Base-by-base conservation (phyloP, 1,140 invertebrate species). In the Nautilus pompilius region DNA sequence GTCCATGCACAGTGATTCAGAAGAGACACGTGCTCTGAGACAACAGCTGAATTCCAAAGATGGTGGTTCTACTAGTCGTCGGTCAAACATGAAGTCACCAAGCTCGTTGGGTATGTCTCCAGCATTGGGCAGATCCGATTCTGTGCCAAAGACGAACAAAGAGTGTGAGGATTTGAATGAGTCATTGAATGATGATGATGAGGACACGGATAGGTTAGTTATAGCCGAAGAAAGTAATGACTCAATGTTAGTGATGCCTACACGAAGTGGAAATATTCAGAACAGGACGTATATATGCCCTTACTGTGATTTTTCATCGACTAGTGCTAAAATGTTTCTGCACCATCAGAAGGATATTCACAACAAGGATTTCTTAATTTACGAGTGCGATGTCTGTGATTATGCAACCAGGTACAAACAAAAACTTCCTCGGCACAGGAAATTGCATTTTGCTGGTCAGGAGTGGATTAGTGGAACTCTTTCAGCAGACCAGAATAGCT, bases 351-450 rank as follows among this genome's bases (percentile, higher is more conserved):
- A 69, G 57, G 69, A 77, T 53, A 62, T 51, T 8, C 74, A 77
- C 54, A 67, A 70, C 28, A 34, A 60, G 17, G 71, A 74, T 24
- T 69, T 75, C 17, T 67, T 60, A 26, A 77, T 76, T 29, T 79
- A 75, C 59, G 72, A 77, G 60, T 79, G 77, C 69, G 70, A 76
- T 61, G 64, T 76, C 20, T 79, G 77, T 67, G 73, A 77, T 45
- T 79, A 79, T 66, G 75, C 75, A 29, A 79, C 75, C 13, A 74
- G 72, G 60, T 76, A 76, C 66, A 76, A 76, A 58, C 74, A 77
- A 49, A 79, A 77, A 49, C 66, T 77, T 17, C 72, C 73, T n/a
- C 66, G 73, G 17, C 77, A 79, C 60, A 62, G 68, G 22, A 76
- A 77, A 62, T 63, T 74, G 32, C 75, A 78, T 46, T 78, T 75